Base-by-base conservation (phyloP, 2,888 invertebrate genomes). In the Deladenus siricidicola region DNA sequence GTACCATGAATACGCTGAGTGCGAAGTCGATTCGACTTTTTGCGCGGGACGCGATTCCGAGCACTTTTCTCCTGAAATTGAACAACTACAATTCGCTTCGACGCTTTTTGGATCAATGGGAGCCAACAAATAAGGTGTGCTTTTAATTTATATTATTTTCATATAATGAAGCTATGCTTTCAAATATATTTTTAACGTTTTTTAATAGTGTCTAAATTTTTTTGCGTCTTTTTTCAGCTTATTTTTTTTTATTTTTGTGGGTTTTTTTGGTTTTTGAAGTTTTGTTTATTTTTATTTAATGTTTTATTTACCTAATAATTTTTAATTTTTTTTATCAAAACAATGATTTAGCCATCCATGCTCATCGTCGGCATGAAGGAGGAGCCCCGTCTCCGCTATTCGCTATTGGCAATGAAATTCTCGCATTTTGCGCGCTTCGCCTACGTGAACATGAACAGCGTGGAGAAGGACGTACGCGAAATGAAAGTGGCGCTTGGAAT, bases 31-130 rank as follows among this genome's bases (percentile, higher is more conserved):
- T 65, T 58, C 78, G 63, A 71, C 28, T 70, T 17, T 80, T 67
- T 78, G 82, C 76, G 65, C 79, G 61, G 66, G 80, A 69, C 66
- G 72, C 60, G 57, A 81, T 65, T 73, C 82, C 69, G 72, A 80
- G 29, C 54, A 70, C 72, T 26, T 73, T 67, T 54, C 60, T 76
- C 42, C 64, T 58, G 6, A 60, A 56, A 28, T 47, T 76, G 49
- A 64, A 64, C 44, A 62, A 67, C 8, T 63, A 71, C 56, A 58
- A 63, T 23, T 62, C 60, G 21, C 56, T 76, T 47, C 61, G 65
- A 29, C 63, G 75, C 26, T 76, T 76, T 58, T 60, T 76, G 21
- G 76, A 76, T 42, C 70, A 66, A 49, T 76, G 74, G 73, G 66
- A 64, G 51, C 26, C 57, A 19, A 72, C 70, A 0, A 76, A 76